A percentile compares a stretch with the other conserved stretches of the same genome.
These are phyloP conservation scores for Melolontha melolontha DNA, from an alignment of 2,888 invertebrate genomes.

Conservation along the genomic window DNA sequence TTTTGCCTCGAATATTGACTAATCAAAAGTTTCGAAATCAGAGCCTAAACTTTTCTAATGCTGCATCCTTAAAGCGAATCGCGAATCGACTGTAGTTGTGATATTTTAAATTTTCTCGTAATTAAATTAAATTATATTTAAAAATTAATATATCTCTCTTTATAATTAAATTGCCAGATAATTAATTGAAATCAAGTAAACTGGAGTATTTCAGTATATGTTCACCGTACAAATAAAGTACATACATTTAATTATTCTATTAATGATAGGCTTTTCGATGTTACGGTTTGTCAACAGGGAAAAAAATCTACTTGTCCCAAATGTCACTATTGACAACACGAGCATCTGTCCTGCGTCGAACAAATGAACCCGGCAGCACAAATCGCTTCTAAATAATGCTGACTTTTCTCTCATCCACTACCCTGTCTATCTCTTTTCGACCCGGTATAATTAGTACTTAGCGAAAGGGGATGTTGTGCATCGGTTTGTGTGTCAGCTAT, in stretches of 20 bases:
- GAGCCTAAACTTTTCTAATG: too few relatives aligned
- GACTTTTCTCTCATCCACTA: conserved; percentile 29
- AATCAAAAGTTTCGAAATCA: too few relatives aligned
- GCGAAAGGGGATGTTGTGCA: conserved; percentile 41
- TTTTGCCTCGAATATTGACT: too few relatives aligned
- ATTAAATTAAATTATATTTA: background rate
- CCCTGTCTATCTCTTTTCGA: conserved; percentile 38
- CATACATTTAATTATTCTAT: conserved; percentile 14
- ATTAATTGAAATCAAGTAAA: background rate
- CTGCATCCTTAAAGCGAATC: too few relatives aligned
- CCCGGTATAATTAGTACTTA: conserved; percentile 40
- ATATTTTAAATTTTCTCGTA: background rate
- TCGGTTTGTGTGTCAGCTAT: conserved; percentile 41
- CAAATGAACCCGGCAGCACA: conserved; percentile 34
- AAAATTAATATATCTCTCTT: background rate
- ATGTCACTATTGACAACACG: conserved; percentile 33
- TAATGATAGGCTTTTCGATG: conserved; percentile 34
- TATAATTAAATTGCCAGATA: too few relatives aligned
- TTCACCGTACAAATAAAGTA: background rate
- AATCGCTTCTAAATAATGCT: conserved; percentile 38
- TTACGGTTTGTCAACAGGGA: conserved; percentile 31
- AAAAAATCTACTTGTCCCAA: conserved; percentile 24
- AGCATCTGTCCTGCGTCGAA: conserved; percentile 36
- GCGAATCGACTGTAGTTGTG: too few relatives aligned
- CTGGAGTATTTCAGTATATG: background rate